phyloP scores from a whole-genome alignment of 92 coral and sea anemone genomes.

The Virgularia gustaviana region DNA sequence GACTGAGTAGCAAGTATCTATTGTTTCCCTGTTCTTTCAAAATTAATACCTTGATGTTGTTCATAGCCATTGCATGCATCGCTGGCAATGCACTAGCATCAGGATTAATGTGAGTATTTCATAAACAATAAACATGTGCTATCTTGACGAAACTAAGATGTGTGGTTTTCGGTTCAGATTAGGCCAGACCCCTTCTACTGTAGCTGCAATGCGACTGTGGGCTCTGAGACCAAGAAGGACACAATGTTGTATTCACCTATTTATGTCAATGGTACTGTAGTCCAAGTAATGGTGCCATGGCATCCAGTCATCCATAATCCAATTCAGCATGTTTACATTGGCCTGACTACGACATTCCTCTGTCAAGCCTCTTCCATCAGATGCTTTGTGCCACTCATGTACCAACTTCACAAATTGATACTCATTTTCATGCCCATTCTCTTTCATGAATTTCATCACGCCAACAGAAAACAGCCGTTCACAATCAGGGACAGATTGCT shows the following conservation, averaged over 20 bases:
- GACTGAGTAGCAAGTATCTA: too few species aligned
- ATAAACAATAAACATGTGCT: too few species aligned
- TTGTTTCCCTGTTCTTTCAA: too few species aligned
- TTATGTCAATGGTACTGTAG: conserved; percentile 40
- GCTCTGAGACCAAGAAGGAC: too few species aligned
- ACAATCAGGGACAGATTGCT: conserved; percentile 52
- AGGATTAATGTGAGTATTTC: too few species aligned
- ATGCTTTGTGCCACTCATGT: conserved; percentile 49
- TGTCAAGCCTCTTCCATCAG: conserved; percentile 49
- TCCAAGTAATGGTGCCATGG: conserved; percentile 48
- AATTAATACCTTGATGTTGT: too few species aligned
- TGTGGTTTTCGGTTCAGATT: too few species aligned
- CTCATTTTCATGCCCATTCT: conserved; percentile 28
- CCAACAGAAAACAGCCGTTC: conserved; percentile 36
- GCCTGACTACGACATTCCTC: conserved; percentile 10
- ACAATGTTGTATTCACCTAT: conserved; percentile 26
- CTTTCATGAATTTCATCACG: conserved; percentile 23
- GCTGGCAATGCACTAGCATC: too few species aligned
- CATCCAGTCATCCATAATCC: conserved; percentile 56
- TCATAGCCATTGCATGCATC: too few species aligned
- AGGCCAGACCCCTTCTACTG: too few species aligned
- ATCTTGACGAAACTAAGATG: too few species aligned
- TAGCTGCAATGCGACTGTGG: too few species aligned
- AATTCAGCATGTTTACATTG: conserved; percentile 28
- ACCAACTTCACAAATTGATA: background rate